phyloP scores from a whole-genome alignment of 92 coral and sea anemone species.

The Nematostella vectensis region DNA sequence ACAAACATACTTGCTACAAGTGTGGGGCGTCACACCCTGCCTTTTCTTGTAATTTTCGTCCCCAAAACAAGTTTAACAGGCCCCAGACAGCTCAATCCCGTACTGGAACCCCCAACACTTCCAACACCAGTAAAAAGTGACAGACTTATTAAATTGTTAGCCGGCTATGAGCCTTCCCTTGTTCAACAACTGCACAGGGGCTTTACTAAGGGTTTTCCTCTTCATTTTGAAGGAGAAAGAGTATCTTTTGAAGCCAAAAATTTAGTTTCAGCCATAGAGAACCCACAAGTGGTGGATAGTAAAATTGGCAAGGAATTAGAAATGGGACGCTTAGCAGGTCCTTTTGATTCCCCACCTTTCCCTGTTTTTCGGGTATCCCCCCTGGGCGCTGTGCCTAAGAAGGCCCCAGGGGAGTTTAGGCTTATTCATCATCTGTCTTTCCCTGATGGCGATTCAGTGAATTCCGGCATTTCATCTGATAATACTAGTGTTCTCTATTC shows the following conservation, averaged over 20 bases:
- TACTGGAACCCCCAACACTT: slow-evolving; percentile 12
- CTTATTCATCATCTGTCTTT: slow-evolving; percentile 38
- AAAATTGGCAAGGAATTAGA: slow-evolving; percentile 14
- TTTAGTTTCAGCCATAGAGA: slow-evolving; percentile 15
- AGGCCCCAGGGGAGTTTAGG: slow-evolving; percentile 31
- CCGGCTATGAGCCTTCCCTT: slow-evolving; percentile 21
- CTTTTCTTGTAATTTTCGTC: slow-evolving; percentile 35
- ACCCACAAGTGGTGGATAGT: slow-evolving; percentile 16
- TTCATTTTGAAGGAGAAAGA: slow-evolving; percentile 24
- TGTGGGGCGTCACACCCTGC: slow-evolving; percentile 31
- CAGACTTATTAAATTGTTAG: slow-evolving; percentile 3
- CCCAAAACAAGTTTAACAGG: not conserved
- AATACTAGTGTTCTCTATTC: no score
- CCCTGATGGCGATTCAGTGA: slow-evolving; percentile 40
- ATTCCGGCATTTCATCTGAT: no score
- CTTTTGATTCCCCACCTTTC: slow-evolving; percentile 26
- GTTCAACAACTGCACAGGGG: slow-evolving; percentile 17
- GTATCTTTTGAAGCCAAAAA: slow-evolving; percentile 3
- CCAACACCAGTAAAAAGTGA: slow-evolving; percentile 45
- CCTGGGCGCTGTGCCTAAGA: slow-evolving; percentile 38
- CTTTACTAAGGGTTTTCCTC: slow-evolving; percentile 28
- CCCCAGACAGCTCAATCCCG: no score
- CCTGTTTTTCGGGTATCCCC: slow-evolving; percentile 35
- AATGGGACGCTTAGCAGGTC: slow-evolving; percentile 26
- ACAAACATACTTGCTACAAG: slow-evolving; percentile 36